Base-by-base conservation (phyloP, 2,888 invertebrate species). In the Andrena fulva region DNA sequence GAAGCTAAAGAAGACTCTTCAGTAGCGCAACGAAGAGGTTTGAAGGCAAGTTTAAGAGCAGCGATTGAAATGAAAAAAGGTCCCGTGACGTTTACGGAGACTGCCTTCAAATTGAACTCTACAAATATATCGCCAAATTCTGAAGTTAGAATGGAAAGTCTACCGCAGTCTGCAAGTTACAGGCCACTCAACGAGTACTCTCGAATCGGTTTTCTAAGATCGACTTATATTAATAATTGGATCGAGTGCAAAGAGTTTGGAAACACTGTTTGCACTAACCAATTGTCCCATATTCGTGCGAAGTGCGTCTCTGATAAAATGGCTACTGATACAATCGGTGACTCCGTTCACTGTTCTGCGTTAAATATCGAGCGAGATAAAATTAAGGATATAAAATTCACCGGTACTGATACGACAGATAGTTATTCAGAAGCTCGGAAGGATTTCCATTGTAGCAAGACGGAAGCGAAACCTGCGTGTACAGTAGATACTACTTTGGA, bases 401-500 rank as follows among this genome's bases (percentile, higher is more conserved):
- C 20, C 0, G 42, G 10, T 50, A 27, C 52, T 27, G 12, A 20
- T 50, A 33, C 24, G 10, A 35, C 63, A 12, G 24, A 42, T 20
- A 68, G 16, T 10, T 42, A 10, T 12, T 24, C 12, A 2, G 33
- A 31, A 20, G 2, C 20, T 29, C 31, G 27, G 50, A 56, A 20
- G 1, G 33, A 62, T n/a, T 16, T 33, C n/a, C 31, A 52, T 31
- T 7, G n/a, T 10, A 48, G 1, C 10, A n/a, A 50, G 10, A 42
- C 16, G 0, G 42, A 29, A 54, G 48, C 52, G n/a, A 59, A 62
- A 50, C 62, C 54, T 10, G n/a, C 27, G 16, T 20, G 5, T 35
- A 48, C 64, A 33, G 35, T 48, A 10, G 62, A 63, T 0, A 33
- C n/a, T 5, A 35, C 66, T 6, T 50, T 80, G 48, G 20, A 74